Evolutionary conservation across 2,797 vertebrate genomes (phyloP).

Genomic region (Kryptolebias ocellatus): DNA sequence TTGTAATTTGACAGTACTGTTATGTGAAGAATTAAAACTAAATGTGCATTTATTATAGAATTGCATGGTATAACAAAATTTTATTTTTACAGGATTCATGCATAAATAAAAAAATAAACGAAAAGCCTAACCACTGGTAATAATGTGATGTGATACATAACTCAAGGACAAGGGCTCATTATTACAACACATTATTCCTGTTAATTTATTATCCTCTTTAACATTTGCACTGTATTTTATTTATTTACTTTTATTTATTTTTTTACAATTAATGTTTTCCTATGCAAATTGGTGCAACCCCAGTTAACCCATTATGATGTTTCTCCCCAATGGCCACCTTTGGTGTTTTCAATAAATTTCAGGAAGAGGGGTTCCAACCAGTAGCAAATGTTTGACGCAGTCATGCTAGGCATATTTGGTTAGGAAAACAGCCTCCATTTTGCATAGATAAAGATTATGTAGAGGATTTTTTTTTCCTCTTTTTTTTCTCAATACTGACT

Average conservation of each 20-base stretch:
- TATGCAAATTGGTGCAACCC: constrained; percentile 45
- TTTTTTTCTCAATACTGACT: background rate
- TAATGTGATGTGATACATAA: constrained; percentile 55
- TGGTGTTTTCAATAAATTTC: constrained; percentile 37
- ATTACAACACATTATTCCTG: constrained; percentile 63
- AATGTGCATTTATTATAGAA: constrained; percentile 35
- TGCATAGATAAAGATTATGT: background rate
- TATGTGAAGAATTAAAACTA: constrained; percentile 38
- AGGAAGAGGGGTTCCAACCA: constrained; percentile 24
- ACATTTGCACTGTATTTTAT: constrained; percentile 32
- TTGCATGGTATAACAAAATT: constrained; percentile 40
- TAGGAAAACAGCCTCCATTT: background rate
- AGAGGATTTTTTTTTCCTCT: background rate
- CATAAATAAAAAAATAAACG: background rate
- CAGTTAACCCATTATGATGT: constrained; percentile 60
- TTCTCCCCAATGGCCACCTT: constrained; percentile 28
- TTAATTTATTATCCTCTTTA: constrained; percentile 63
- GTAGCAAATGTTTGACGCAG: constrained; percentile 1
- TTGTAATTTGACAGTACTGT: constrained; percentile 33
- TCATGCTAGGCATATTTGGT: background rate
- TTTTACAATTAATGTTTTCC: constrained; percentile 14
- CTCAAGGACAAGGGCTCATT: constrained; percentile 61
- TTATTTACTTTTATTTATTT: too few relatives aligned
- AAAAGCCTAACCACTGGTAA: constrained; percentile 46
- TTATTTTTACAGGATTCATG: background rate